phyloP scores from a whole-genome alignment of 2,113 vertebrate genomes.

The Hyperopisus bebe region DNA sequence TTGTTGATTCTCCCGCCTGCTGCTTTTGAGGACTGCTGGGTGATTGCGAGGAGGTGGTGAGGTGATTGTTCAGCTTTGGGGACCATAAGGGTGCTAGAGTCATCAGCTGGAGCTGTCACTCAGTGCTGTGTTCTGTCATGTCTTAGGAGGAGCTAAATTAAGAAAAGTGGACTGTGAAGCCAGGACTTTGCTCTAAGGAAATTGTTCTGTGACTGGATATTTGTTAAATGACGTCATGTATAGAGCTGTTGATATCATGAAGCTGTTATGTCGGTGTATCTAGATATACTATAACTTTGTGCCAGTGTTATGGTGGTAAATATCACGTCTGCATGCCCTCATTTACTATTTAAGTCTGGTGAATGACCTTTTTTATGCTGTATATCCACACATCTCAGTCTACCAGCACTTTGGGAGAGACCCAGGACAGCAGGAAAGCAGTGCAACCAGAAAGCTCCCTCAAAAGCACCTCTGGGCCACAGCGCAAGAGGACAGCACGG shows the following conservation, averaged over 20 bases:
- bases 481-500: constrained; percentile 22
- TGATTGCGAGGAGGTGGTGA: not conserved
- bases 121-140: not conserved
- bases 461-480: constrained; percentile 28
- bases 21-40: not conserved
- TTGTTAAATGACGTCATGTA: not conserved
- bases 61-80: not conserved
- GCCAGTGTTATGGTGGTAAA: not conserved
- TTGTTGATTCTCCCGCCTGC: not conserved
- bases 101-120: not conserved
- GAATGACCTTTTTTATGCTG: not conserved
- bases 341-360: not conserved
- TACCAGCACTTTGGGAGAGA: constrained; percentile 39
- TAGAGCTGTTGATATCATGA: not conserved
- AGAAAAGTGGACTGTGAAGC: not conserved
- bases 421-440: constrained; percentile 13
- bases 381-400: constrained; percentile 32
- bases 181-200: not conserved
- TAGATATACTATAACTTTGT: not conserved
- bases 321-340: not conserved
- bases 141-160: not conserved
- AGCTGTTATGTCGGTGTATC: not conserved
- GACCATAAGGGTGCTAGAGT: not conserved
- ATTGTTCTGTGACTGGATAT: not conserved
- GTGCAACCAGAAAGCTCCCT: constrained; percentile 25